Evolutionary conservation across 1,140 invertebrate genomes (phyloP).

Genomic region (Brachionus rotundiformis): DNA sequence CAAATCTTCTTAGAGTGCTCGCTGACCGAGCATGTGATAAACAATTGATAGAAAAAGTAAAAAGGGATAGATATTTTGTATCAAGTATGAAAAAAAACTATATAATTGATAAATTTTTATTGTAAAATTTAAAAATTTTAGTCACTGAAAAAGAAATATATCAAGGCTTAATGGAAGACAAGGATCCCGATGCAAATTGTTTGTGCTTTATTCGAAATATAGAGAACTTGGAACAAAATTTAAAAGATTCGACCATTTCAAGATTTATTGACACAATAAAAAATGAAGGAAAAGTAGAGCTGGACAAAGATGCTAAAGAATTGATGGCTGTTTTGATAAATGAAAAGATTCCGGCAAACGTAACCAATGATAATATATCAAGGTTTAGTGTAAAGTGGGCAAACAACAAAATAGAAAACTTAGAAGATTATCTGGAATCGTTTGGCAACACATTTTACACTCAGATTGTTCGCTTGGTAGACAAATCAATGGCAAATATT

Average conservation of each 20-base stretch:
- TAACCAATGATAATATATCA: not conserved
- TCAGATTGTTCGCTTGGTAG: conserved; percentile 59
- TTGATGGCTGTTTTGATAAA: conserved; percentile 84
- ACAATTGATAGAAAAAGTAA: conserved; percentile 84
- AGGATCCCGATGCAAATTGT: conserved; percentile 86
- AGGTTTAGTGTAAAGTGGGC: conserved; percentile 20
- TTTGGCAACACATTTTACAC: conserved; percentile 90
- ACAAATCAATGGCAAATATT: conserved; percentile 65
- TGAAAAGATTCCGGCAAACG: conserved; percentile 71
- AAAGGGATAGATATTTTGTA: conserved; percentile 99
- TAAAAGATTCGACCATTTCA: conserved; percentile 78
- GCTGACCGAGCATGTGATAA: conserved; percentile 64
- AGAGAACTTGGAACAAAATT: conserved; percentile 94
- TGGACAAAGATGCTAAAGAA: conserved; percentile 88
- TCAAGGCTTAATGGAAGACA: conserved; percentile 86
- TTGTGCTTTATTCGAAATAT: conserved; percentile 93
- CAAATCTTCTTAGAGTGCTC: not conserved
- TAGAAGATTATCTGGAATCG: conserved; percentile 76
- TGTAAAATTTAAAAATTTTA: conserved; percentile 25
- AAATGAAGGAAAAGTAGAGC: conserved; percentile 78
- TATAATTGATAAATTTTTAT: not conserved
- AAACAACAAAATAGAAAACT: not conserved
- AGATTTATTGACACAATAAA: conserved; percentile 83
- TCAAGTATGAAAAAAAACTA: conserved; percentile 78
- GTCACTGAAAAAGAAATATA: conserved; percentile 96